phyloP scores from a whole-genome alignment of 1,140 invertebrate genomes.

The Macrosteles quadrilineatus region DNA sequence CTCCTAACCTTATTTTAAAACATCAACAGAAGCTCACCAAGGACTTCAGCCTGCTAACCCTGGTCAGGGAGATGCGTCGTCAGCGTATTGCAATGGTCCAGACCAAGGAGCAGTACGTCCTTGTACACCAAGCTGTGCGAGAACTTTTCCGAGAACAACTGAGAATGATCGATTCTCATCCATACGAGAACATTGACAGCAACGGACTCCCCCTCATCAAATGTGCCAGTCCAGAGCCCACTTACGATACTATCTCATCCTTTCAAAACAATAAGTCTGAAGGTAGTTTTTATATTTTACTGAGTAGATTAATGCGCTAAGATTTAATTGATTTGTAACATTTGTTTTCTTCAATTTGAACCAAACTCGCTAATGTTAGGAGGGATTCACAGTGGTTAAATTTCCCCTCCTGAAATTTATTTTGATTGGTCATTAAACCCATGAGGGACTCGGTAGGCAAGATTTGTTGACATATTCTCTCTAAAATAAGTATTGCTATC shows the following conservation, averaged over 20 bases:
- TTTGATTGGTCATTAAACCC: too few relatives aligned
- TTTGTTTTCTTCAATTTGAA: too few relatives aligned
- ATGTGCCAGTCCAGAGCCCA: slow-evolving; percentile 41
- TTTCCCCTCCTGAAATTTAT: too few relatives aligned
- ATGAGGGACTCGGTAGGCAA: too few relatives aligned
- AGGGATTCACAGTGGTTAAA: too few relatives aligned
- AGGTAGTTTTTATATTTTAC: slow-evolving; percentile 12
- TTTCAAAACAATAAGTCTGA: slow-evolving; percentile 24
- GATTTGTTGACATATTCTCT: too few relatives aligned
- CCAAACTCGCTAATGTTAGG: too few relatives aligned
- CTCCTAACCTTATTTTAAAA: too few relatives aligned
- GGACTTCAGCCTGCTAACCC: slow-evolving; percentile 58
- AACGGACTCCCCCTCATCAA: slow-evolving; percentile 50
- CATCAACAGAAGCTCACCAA: slow-evolving; percentile 57
- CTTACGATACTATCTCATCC: slow-evolving; percentile 25
- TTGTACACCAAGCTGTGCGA: slow-evolving; percentile 70
- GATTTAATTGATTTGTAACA: too few relatives aligned
- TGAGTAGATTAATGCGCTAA: too few relatives aligned
- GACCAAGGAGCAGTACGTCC: slow-evolving; percentile 91
- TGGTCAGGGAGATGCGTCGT: slow-evolving; percentile 59
- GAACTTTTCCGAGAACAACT: slow-evolving; percentile 59
- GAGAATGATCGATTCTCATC: slow-evolving; percentile 59
- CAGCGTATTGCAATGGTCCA: slow-evolving; percentile 85
- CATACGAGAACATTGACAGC: slow-evolving; percentile 58
- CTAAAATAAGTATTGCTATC: too few relatives aligned